Percentiles rank a stretch among this genome's conserved stretches.
Conservation (phyloP, 2,113 vertebrate species). For the Zonotrichia leucophrys region DNA sequence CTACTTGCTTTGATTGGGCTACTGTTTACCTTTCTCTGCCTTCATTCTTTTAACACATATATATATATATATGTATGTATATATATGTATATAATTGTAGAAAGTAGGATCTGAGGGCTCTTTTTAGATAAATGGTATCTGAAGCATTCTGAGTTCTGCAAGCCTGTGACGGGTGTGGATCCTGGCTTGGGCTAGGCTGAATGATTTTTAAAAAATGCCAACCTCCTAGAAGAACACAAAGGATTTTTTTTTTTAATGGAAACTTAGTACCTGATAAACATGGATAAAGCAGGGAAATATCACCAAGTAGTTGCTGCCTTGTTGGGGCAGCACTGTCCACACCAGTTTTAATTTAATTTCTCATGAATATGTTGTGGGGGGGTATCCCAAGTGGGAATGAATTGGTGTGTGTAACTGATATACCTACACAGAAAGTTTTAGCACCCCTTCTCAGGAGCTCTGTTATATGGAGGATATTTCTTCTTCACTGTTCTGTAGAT, state of each 20-base stretch:
- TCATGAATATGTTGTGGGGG: not conserved
- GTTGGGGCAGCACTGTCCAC: not conserved
- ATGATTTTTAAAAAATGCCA: not conserved
- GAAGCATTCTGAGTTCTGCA: conserved; percentile 13
- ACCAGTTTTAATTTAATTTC: not conserved
- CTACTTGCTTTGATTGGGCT: not conserved
- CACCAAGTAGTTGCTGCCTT: not conserved
- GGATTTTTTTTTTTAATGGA: not conserved
- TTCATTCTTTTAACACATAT: not conserved
- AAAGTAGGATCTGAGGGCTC: not conserved
- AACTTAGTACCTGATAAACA: not conserved
- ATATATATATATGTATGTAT: too few relatives aligned
- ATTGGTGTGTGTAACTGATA: not conserved
- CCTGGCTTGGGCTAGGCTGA: not conserved
- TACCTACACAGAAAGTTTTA: not conserved
- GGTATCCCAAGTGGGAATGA: not conserved
- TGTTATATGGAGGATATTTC: not conserved
- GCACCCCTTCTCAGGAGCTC: not conserved
- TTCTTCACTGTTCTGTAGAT: not conserved
- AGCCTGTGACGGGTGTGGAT: not conserved
- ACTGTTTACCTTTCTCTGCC: not conserved
- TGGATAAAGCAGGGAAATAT: not conserved
- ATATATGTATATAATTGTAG: not conserved
- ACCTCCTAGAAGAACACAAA: not conserved
- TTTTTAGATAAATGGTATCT: conserved; percentile 18